A percentile compares a stretch with the other conserved stretches of the same genome.
Conservation (phyloP, 2,797 vertebrate genomes). For the Limnodromus scolopaceus region DNA sequence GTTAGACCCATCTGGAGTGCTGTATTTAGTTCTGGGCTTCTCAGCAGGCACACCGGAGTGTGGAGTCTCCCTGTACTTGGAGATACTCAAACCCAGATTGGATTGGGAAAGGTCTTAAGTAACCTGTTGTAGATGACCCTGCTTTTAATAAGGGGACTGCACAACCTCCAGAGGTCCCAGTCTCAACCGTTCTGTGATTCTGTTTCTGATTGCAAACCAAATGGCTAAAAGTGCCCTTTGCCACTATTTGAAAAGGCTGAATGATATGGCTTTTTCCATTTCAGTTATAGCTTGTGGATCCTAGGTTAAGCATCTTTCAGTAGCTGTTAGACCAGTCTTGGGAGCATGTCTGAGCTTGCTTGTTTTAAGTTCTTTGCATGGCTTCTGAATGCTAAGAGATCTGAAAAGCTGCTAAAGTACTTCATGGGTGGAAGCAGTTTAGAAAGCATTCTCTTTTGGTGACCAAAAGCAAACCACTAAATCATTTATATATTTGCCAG, state of each 20-base stretch:
- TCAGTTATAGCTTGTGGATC: neutral
- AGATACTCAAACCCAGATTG: neutral
- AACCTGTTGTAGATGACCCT: neutral
- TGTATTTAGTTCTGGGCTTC: neutral
- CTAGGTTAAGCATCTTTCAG: neutral
- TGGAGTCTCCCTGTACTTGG: neutral
- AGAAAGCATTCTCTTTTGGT: neutral
- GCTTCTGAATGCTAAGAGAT: neutral
- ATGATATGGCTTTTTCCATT: neutral
- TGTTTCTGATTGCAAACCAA: neutral
- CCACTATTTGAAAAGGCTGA: neutral
- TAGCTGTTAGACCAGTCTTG: slow-evolving; percentile 26
- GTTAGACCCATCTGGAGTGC: neutral
- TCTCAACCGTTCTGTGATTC: neutral
- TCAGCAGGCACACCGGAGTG: neutral
- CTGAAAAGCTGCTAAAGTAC: neutral
- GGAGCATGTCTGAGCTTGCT: slow-evolving; percentile 4
- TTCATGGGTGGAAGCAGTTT: neutral
- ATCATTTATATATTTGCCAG: neutral
- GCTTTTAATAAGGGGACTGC: neutral
- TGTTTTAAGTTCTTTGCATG: neutral
- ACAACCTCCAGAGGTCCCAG: neutral
- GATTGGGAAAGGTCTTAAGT: neutral
- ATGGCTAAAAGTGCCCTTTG: neutral
- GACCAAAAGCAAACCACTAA: neutral